Base-by-base conservation (phyloP, 2,113 vertebrate species). In the Lanius ludovicianus region DNA sequence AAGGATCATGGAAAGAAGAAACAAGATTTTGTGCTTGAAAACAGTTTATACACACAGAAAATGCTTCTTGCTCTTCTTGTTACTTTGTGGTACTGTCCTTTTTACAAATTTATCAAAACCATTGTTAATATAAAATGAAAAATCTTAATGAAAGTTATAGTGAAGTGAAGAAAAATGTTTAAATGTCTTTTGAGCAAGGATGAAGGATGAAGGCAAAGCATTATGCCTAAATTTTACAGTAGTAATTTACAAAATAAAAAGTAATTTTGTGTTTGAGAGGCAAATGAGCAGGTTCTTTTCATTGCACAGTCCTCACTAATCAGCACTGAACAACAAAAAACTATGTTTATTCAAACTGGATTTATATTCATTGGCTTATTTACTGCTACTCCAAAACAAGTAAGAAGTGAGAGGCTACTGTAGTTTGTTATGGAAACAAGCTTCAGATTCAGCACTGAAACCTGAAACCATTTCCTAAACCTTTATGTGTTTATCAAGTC, bases 281-380 rank as follows among this genome's bases (percentile, higher is more conserved):
- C 12, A 70, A 74, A 75, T 37, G 18, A 62, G 8, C 8, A 50
- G 11, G 8, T 73, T 84, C 53, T 73, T 93, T 56, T 68, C 7
- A 4, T 53, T 31, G 11, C 2, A 1, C 0, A 0, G 6, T 62
- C 89, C 10, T 77, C 22, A 37, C 6, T 78, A 27, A 76, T 60
- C 28, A 69, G 15, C 31, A 23, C 13, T 39, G 65, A 84, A 37
- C 23, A 70, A 9, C 11, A 28, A 56, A 55, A 24, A 57, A 16
- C 12, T 31, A 6, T n/a, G 2, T 39, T 82, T 85, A 59, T 68
- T 64, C 33, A 42, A 89, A 27, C 8, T 52, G 15, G 15, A 39
- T 69, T 89, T 69, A 18, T 52, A 46, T 41, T 63, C 50, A 19
- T 63, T 59, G 6, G 6, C 50, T 84, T 63, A 35, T 85, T 64